Percentiles rank a stretch among this genome's conserved stretches.
phyloP scores from a whole-genome alignment of 2,113 vertebrate species.

The Lutjanus erythropterus region DNA sequence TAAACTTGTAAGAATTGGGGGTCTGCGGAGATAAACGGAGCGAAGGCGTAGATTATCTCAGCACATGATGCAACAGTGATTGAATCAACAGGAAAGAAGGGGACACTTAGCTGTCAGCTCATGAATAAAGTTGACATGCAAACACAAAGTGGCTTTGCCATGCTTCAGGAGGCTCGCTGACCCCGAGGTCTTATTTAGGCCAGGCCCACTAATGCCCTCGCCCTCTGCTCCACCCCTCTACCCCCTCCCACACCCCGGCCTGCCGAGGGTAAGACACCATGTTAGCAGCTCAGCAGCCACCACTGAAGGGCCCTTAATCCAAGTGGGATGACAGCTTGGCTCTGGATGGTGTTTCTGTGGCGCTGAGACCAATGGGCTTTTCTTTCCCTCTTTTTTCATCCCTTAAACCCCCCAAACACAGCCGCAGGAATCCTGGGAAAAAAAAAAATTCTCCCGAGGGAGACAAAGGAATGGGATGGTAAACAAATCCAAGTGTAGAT shows the following conservation, averaged over 20 bases:
- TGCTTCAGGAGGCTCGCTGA: constrained; percentile 77
- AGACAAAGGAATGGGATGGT: constrained; percentile 74
- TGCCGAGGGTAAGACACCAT: constrained; percentile 70
- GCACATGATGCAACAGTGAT: constrained; percentile 63
- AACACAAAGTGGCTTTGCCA: constrained; percentile 80
- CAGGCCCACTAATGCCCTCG: constrained; percentile 63
- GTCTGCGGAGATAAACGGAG: constrained; percentile 40
- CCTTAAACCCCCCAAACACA: constrained; percentile 72
- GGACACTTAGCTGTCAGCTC: constrained; percentile 76
- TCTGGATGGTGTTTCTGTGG: constrained; percentile 75
- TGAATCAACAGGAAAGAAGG: constrained; percentile 73
- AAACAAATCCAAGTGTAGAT: constrained; percentile 75
- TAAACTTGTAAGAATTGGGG: constrained; percentile 43
- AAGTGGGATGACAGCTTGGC: constrained; percentile 82
- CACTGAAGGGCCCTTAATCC: constrained; percentile 84
- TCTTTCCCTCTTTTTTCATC: constrained; percentile 78
- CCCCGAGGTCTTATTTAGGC: constrained; percentile 82
- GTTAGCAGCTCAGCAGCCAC: constrained; percentile 72
- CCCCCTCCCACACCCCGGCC: constrained; percentile 60
- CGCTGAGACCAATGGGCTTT: constrained; percentile 83
- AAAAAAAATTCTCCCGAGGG: constrained; percentile 45
- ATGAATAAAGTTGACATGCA: constrained; percentile 80
- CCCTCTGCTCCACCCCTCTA: constrained; percentile 56
- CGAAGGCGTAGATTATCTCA: constrained; percentile 55
- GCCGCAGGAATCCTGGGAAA: constrained; percentile 76